Evolutionary conservation across 2,113 vertebrate genomes (phyloP), one percentile per base, ranked within the genome.

Genomic region (Hypocryptadius cinnamomeus): DNA sequence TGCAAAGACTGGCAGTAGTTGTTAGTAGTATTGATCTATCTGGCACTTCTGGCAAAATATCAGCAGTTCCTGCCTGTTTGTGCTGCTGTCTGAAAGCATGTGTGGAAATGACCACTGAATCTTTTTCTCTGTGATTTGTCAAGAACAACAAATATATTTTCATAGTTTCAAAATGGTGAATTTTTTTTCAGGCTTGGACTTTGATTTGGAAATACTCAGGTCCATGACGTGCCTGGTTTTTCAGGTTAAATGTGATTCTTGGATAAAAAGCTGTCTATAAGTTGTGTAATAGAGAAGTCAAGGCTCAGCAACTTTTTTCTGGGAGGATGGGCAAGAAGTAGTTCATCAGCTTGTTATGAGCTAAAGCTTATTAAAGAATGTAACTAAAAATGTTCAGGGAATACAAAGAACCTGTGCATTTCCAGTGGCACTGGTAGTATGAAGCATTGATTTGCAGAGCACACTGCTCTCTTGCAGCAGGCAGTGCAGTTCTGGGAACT

Each of bases 171-270:
- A 56, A 89, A 35, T 20, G 19, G 14, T 71, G 33, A 73, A 13
- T 13, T 65, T 70, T 59, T 59, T 86, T 88, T 79, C 59, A 69
- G 23, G 20, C 25, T 53, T 56, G 8, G 9, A 13, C 45, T 24
- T 82, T 37, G 39, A 10, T 92, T 95, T 94, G 81, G 89, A 82
- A 87, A 69, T 72, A 57, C 53, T 76, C 8, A 6, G 37, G 30
- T 79, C 40, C 28, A 27, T 50, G 59, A 31, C 0, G 0, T 59
- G 23, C 45, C 86, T 93, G 68, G 28, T 95, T 95, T 95, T 93
- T 91, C 93, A 89, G 73, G 82, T 92, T 94, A 60, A 88, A 85
- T 89, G 54, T 78, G 89, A 82, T 94, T 48, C 74, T 92, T 72
- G 71, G 91, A 90, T 95, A 76, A 90, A 81, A 95, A 69, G 31